Conservation (phyloP, 2,113 vertebrate species). For the Electrona antarctica region DNA sequence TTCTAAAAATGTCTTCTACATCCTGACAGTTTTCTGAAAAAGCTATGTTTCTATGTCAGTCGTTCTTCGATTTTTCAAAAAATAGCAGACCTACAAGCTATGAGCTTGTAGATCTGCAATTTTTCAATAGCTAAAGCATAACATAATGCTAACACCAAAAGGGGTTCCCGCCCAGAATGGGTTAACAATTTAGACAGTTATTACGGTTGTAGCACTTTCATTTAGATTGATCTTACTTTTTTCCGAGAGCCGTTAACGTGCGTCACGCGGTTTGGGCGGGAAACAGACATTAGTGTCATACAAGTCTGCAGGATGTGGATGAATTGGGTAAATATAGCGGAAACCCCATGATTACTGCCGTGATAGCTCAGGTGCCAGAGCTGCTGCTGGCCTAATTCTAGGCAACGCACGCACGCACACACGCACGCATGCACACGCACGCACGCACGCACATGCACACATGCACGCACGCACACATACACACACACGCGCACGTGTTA, state of each 20-base stretch:
- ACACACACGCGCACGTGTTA: background rate
- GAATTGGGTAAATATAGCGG: slow-evolving; percentile 74
- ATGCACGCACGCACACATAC: background rate
- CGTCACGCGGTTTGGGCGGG: slow-evolving; percentile 54
- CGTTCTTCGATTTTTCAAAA: no score
- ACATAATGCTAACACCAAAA: no score
- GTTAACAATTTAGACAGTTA: no score
- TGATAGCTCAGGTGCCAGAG: slow-evolving; percentile 65
- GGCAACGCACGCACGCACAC: slow-evolving; percentile 50
- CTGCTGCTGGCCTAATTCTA: slow-evolving; percentile 69
- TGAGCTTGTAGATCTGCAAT: no score
- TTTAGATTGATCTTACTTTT: slow-evolving; percentile 64
- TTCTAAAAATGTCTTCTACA: no score
- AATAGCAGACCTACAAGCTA: no score
- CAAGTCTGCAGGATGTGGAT: slow-evolving; percentile 64
- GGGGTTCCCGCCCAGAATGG: no score
- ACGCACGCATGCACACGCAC: background rate
- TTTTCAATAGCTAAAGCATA: no score
- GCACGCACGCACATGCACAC: background rate
- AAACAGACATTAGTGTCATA: slow-evolving; percentile 77
- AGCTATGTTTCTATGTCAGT: no score
- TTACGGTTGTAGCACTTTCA: slow-evolving; percentile 61
- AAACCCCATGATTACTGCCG: slow-evolving; percentile 52
- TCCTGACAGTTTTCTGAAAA: no score
- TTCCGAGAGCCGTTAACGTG: slow-evolving; percentile 69